Evolutionary conservation across 1,140 invertebrate species (phyloP), one percentile per base, ranked within the genome.

Genomic region (Drosophila tristis): DNA sequence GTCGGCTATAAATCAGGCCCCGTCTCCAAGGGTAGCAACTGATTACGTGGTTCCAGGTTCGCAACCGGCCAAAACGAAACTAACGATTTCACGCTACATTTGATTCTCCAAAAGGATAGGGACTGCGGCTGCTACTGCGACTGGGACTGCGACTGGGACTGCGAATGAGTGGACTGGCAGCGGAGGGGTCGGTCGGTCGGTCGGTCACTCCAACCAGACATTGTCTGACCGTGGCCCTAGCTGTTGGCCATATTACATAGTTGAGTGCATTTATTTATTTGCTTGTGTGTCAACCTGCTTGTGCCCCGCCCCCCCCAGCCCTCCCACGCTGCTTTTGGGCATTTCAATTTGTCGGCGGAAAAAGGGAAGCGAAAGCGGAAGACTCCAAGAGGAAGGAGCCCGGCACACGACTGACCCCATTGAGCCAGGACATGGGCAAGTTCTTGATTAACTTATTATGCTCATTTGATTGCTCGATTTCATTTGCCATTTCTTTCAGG

Each of bases 201-300:
- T 74, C 80, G 74, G 74, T 55, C 49, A 53, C 48, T 70, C 58
- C 3, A 25, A 25, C 23, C 23, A 25, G 11, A 13, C 35, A 13
- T 13, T 39, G 35, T 60, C 20, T 49, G 45, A 51, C 20, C 55
- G 58, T 48, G 15, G 25, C 9, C 23, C 29, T 44, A 53, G 56
- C 51, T 85, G 58, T 66, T 87, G 82, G 61, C 64, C 82, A 87
- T 87, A 87, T 87, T 87, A 87, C 82, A 87, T 87, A 87, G 84
- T 87, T 87, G 82, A 87, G 82, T 87, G 82, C 82, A 87, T 81
- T 87, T 87, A 87, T 89, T 87, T 87, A 87, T 87, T 87, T 87
- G 84, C 75, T 82, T 78, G 84, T 87, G 82, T 87, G 82, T 86
- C 82, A 86, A 86, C 78, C 84, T 84, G 78, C 82, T 80, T 89